Percentiles rank a stretch among this genome's conserved stretches.
Conservation (phyloP, 2,113 vertebrate species). For the Passerina amoena region DNA sequence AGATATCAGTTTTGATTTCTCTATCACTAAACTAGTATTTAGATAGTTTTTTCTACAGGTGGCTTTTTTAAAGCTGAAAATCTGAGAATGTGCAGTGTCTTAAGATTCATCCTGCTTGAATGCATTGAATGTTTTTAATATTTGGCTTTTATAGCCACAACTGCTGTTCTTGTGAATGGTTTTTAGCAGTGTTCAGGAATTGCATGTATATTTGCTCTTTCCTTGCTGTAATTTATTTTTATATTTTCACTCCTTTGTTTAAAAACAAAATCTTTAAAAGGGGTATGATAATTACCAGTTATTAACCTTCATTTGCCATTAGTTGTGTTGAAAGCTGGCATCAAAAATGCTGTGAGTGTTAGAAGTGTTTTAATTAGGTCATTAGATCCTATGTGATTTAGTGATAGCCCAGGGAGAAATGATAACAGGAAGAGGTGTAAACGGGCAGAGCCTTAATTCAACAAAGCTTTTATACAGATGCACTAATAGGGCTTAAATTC, state of each 20-base stretch:
- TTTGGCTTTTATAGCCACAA: not conserved
- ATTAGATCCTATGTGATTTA: constrained; percentile 29
- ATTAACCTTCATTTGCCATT: constrained; percentile 30
- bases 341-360: not conserved
- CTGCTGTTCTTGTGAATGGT: not conserved
- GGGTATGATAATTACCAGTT: constrained; percentile 22
- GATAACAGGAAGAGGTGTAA: constrained; percentile 18
- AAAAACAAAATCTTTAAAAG: constrained; percentile 1
- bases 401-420: constrained; percentile 2
- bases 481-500: not conserved
- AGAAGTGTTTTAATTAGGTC: constrained; percentile 47
- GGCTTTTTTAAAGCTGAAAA: not conserved
- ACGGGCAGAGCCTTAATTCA: not conserved
- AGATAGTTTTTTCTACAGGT: not conserved
- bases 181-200: not conserved
- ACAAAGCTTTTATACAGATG: not conserved
- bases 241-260: constrained; percentile 7
- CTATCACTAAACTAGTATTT: not conserved
- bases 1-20: not conserved
- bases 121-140: not conserved
- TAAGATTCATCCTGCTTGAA: not conserved
- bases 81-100: not conserved
- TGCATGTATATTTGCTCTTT: not conserved
- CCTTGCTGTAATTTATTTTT: constrained; percentile 18
- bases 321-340: constrained; percentile 3